Base-by-base conservation (phyloP, 2,113 vertebrate genomes). In the Numenius arquata region DNA sequence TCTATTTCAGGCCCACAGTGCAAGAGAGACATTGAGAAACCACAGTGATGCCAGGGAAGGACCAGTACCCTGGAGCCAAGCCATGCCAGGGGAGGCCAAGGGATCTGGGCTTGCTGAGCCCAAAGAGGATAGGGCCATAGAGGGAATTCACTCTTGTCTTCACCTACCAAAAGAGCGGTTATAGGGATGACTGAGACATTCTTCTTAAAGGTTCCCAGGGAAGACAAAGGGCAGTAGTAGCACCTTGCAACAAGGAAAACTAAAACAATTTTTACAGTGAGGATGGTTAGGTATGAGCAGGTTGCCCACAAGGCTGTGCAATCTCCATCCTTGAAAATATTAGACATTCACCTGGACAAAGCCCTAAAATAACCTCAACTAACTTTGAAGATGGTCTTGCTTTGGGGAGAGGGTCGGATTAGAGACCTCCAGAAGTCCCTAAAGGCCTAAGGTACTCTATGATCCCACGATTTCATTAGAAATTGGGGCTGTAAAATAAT, bases 101-200 rank as follows among this genome's bases (percentile, higher is more conserved):
- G 17, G 0, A 84, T 5, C n/a, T n/a, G 34, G 25, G 8, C 10
- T 20, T 38, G 4, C 7, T 56, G 63, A 5, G 3, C 11, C 13
- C 19, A 34, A 41, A 82, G 25, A 61, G 22, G 4, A 58, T 1
- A 25, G 5, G 23, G 27, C 5, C 22, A 43, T 16, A 30, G 8
- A 61, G 2, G 15, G 23, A 30, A 15, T n/a, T 66, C 56, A 15
- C 13, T 40, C 8, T 1, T 55, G 3, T 41, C 29, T 61, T 59
- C 38, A 50, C 26, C 20, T 59, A 29, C n/a, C 5, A 1, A 34
- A 38, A 0, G 0, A 4, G 12, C 55, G 8, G 11, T 9, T 41
- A 45, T 8, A 82, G 7, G 1, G 5, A 20, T 27, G 12, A n/a
- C n/a, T 52, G 22, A 61, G 48, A n/a, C 12, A 29, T 45, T 67